Evolutionary conservation across 2,113 vertebrate genomes (phyloP).

Genomic region (Tricholaema leucomelas): DNA sequence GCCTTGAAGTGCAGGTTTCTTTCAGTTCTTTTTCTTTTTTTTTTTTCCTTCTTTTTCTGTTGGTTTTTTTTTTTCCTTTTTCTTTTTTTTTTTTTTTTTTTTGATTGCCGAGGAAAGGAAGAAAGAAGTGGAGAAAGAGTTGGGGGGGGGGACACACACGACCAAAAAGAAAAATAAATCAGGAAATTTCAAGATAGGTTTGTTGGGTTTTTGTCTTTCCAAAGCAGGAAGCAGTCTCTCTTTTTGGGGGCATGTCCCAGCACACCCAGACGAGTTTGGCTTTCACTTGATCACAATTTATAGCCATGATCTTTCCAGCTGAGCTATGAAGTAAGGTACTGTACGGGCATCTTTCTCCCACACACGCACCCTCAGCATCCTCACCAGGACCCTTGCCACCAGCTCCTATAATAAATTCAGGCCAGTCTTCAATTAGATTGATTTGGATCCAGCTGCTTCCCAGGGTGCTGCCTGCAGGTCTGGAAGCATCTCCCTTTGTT

Average conservation of each 20-base stretch:
- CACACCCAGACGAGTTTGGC: accelerated
- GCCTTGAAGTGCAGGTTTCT: constrained; percentile 93
- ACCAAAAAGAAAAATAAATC: not conserved
- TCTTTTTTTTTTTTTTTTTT: constrained; percentile 70
- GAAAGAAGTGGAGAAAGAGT: not conserved
- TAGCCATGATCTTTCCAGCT: constrained; percentile 60
- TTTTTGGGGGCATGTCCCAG: too few species aligned
- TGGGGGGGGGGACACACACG: too few species aligned
- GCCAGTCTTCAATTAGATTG: constrained; percentile 69
- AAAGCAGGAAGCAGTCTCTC: not conserved
- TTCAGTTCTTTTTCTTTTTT: constrained; percentile 82
- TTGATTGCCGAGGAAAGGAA: not conserved
- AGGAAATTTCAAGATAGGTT: constrained; percentile 76
- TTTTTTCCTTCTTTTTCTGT: constrained; percentile 76
- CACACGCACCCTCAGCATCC: constrained; percentile 28
- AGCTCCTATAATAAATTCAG: constrained; percentile 75
- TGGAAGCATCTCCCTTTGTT: constrained; percentile 82
- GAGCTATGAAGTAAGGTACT: constrained; percentile 62
- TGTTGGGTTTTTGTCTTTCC: constrained; percentile 2
- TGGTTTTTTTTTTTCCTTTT: constrained; percentile 63
- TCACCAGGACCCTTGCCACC: constrained; percentile 61
- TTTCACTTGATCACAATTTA: constrained; percentile 57
- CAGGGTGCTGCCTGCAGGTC: constrained; percentile 75
- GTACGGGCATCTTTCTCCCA: constrained; percentile 53
- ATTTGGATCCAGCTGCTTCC: constrained; percentile 80